Conservation (phyloP, 1,140 invertebrate genomes). For the Drosophila quadrilineata region DNA sequence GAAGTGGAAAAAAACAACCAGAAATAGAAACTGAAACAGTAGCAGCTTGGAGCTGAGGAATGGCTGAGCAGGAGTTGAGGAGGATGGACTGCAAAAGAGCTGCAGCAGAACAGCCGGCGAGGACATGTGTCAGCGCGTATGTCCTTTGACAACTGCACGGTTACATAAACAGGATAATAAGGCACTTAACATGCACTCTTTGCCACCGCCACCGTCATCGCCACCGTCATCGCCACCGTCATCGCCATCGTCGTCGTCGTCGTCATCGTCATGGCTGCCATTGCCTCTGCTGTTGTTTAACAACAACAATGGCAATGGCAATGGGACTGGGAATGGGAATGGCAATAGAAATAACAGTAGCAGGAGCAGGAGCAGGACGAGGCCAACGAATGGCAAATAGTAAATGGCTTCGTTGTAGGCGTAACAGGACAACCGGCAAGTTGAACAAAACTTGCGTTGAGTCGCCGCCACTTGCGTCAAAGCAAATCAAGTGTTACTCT, state of each 20-base stretch:
- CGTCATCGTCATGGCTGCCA: too few relatives aligned
- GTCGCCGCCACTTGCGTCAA: conserved; percentile 69
- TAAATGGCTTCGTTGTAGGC: conserved; percentile 60
- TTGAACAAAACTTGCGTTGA: conserved; percentile 37
- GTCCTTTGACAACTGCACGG: conserved; percentile 64
- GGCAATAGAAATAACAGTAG: too few relatives aligned
- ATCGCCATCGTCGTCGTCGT: too few relatives aligned
- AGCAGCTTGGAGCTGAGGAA: conserved; percentile 28
- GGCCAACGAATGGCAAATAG: conserved; percentile 42
- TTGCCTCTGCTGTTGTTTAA: conserved; percentile 9
- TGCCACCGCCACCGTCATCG: conserved; percentile 34
- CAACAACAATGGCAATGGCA: too few relatives aligned
- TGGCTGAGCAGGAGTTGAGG: too few relatives aligned
- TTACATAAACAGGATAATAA: conserved; percentile 78
- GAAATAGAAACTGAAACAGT: conserved; percentile 21
- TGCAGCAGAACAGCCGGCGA: conserved; percentile 3
- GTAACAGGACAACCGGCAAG: conserved; percentile 15
- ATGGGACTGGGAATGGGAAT: too few relatives aligned
- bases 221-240: too few relatives aligned
- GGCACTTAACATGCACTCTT: conserved; percentile 76
- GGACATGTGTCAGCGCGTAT: conserved; percentile 23
- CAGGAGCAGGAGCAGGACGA: conserved; percentile 21
- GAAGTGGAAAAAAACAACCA: conserved; percentile 33
- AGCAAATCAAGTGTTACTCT: conserved; percentile 70
- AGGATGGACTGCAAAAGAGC: too few relatives aligned